A percentile compares a stretch with the other conserved stretches of the same genome.
phyloP scores from a whole-genome alignment of 2,888 invertebrate species.

The Pimpla rufipes region DNA sequence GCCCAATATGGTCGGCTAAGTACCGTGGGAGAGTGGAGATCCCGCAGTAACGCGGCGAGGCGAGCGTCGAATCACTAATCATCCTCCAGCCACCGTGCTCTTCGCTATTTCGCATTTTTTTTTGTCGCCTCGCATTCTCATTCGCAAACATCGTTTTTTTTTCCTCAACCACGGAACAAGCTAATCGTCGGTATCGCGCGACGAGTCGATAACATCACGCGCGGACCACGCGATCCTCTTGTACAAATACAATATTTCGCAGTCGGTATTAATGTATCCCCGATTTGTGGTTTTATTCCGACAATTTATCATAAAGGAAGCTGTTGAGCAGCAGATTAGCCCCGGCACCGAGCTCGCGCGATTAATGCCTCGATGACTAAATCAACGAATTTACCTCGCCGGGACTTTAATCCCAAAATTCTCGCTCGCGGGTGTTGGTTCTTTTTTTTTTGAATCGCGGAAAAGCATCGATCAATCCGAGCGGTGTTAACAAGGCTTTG shows the following conservation, averaged over 20 bases:
- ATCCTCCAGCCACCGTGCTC: constrained; percentile 67
- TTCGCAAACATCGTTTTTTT: constrained; percentile 9
- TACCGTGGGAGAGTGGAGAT: constrained; percentile 78
- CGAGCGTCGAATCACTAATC: constrained; percentile 74
- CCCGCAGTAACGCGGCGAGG: constrained; percentile 63
- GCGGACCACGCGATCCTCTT: constrained; percentile 45
- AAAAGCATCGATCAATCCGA: constrained; percentile 14
- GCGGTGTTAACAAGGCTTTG: constrained; percentile 1
- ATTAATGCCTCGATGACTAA: constrained; percentile 64
- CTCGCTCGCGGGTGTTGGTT: background rate
- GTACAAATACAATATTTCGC: constrained; percentile 55
- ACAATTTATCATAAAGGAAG: constrained; percentile 63
- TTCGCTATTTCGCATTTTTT: constrained; percentile 54
- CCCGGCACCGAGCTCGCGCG: constrained; percentile 36
- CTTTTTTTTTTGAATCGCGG: background rate
- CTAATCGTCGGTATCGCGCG: background rate
- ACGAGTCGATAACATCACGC: constrained; percentile 58
- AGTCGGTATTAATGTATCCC: constrained; percentile 59
- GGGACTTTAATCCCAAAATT: constrained; percentile 6
- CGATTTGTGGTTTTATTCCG: constrained; percentile 53
- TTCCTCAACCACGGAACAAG: background rate
- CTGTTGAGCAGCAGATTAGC: constrained; percentile 63
- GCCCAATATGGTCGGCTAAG: constrained; percentile 76
- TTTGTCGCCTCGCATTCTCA: constrained; percentile 5
- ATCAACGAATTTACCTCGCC: constrained; percentile 63